Percentiles rank a stretch among this genome's conserved stretches.
Evolutionary conservation across 2,113 vertebrate species (phyloP).

Genomic region (Trogon melanurus): DNA sequence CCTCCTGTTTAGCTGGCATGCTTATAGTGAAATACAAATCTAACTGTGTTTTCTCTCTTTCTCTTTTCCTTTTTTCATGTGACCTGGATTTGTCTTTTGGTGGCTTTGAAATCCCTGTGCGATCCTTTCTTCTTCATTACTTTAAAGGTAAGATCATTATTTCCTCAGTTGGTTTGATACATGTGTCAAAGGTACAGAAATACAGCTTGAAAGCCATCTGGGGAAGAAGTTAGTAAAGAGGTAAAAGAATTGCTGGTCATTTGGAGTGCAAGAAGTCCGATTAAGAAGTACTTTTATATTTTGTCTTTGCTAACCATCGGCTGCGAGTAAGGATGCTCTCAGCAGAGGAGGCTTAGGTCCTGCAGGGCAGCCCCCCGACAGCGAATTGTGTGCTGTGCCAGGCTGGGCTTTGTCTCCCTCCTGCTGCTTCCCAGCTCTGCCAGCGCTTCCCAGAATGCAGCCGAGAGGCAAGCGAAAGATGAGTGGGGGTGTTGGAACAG

Average conservation of each 20-base stretch:
- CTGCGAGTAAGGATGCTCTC: background rate
- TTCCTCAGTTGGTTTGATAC: background rate
- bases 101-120: constrained; percentile 39
- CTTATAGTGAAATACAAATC: background rate
- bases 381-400: background rate
- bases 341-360: background rate
- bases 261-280: background rate
- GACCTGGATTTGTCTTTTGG: constrained; percentile 41
- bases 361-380: background rate
- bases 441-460: background rate
- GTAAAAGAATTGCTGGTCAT: background rate
- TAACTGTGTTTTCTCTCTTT: background rate
- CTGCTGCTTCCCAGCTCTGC: background rate
- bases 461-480: fast-evolving
- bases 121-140: background rate
- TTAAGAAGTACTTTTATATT: background rate
- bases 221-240: background rate
- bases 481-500: background rate
- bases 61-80: background rate
- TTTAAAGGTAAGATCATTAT: constrained; percentile 59
- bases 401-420: background rate
- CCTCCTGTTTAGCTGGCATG: background rate
- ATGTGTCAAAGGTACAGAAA: background rate
- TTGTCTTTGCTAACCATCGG: background rate
- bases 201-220: background rate